Percentiles rank a stretch among this genome's conserved stretches.
phyloP scores from a whole-genome alignment of 2,888 invertebrate species.

The Drosophila infuscata region DNA sequence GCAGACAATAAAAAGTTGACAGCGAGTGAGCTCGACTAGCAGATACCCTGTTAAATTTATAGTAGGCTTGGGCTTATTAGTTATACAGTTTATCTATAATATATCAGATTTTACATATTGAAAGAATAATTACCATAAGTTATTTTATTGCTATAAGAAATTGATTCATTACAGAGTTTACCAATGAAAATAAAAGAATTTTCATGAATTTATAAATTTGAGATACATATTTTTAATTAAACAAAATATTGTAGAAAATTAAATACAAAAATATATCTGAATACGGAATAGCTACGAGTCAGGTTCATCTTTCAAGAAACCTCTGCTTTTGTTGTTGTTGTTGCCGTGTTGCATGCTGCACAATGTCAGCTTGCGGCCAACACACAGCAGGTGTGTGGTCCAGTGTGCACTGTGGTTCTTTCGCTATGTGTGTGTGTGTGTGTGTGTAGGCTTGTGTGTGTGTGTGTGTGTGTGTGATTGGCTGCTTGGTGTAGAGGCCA shows the following conservation, averaged over 20 bases:
- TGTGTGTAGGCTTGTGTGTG: slow-evolving; percentile 2
- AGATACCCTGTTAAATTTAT: not conserved
- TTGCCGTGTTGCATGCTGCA: slow-evolving; percentile 11
- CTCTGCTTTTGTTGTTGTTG: not conserved
- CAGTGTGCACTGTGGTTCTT: slow-evolving; percentile 2
- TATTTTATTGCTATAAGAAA: not conserved
- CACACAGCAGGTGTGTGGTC: slow-evolving; percentile 31
- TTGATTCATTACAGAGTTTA: not conserved
- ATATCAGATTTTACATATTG: not conserved
- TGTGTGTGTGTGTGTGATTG: slow-evolving; percentile 14
- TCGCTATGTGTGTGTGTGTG: not conserved
- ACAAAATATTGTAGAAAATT: not conserved
- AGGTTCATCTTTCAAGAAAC: not conserved
- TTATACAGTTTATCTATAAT: not conserved
- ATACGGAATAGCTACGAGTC: not conserved
- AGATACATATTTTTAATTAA: not conserved
- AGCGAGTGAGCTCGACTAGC: too few relatives aligned
- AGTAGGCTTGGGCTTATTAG: not conserved
- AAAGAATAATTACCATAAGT: not conserved
- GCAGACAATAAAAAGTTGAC: too few relatives aligned
- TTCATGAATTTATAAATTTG: too few relatives aligned
- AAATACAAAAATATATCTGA: not conserved
- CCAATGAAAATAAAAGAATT: too few relatives aligned
- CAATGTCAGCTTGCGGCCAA: slow-evolving; percentile 41
- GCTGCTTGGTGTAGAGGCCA: slow-evolving; percentile 21